These are phyloP conservation scores for Aphodius granarius DNA, from an alignment of 2,888 invertebrate genomes.

Conservation along the genomic window DNA sequence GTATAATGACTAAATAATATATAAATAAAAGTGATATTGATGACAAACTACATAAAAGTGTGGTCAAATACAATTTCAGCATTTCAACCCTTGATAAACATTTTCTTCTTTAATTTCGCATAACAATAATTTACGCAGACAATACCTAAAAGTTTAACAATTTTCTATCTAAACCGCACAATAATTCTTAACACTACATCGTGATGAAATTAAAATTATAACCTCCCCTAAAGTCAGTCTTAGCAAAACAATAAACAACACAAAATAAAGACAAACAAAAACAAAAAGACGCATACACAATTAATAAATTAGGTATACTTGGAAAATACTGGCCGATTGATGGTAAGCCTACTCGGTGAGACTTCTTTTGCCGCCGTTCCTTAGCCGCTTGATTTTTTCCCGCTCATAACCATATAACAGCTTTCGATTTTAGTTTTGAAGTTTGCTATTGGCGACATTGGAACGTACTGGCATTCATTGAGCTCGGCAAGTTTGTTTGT, in stretches of 20 bases:
- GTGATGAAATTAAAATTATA: neutral
- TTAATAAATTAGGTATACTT: neutral
- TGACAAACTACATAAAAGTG: neutral
- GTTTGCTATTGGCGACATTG: slow-evolving; percentile 46
- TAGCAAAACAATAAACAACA: neutral
- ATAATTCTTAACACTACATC: neutral
- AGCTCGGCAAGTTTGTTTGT: slow-evolving; percentile 27
- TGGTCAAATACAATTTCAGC: neutral
- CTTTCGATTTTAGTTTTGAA: slow-evolving; percentile 44
- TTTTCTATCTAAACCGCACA: neutral
- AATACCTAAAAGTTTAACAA: neutral
- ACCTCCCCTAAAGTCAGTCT: neutral
- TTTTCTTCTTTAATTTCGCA: neutral
- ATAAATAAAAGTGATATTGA: neutral
- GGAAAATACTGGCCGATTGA: neutral
- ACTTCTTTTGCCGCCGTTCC: neutral
- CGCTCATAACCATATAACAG: slow-evolving; percentile 47
- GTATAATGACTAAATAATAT: neutral
- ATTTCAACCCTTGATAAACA: too few species aligned
- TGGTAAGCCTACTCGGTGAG: neutral
- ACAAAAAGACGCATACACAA: neutral
- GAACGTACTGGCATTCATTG: slow-evolving; percentile 45
- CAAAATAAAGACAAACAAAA: neutral
- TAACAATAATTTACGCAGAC: too few species aligned
- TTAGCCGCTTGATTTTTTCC: slow-evolving; percentile 36